A percentile compares a stretch with the other conserved stretches of the same genome.
These are phyloP conservation scores for Mactromeris polynyma DNA, from an alignment of 2,888 invertebrate species.

Conservation along the genomic window DNA sequence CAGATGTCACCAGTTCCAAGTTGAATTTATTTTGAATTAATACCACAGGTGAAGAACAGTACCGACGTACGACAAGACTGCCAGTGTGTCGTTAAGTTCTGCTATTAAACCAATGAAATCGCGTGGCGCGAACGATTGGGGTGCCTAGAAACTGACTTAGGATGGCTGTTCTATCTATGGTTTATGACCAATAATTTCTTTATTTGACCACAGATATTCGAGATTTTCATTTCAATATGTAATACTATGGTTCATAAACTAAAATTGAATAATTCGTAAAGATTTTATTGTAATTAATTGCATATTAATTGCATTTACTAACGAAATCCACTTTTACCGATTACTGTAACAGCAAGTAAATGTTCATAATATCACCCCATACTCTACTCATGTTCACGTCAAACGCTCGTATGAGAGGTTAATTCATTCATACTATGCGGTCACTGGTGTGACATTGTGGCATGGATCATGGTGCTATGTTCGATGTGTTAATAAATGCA, in stretches of 20 bases:
- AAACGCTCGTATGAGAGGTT: constrained; percentile 21
- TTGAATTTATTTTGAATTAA: constrained; percentile 4
- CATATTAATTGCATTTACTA: not conserved
- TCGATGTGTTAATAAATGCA: no score
- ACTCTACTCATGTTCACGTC: constrained; percentile 23
- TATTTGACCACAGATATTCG: not conserved
- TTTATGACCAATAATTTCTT: not conserved
- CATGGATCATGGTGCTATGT: no score
- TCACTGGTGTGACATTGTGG: not conserved
- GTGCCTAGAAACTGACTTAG: constrained; percentile 53
- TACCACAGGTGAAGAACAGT: constrained; percentile 28
- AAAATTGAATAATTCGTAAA: not conserved
- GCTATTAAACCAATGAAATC: constrained; percentile 46
- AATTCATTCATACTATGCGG: constrained; percentile 13
- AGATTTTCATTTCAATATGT: not conserved
- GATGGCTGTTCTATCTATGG: constrained; percentile 43
- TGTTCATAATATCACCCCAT: constrained; percentile 45
- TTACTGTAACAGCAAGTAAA: constrained; percentile 26
- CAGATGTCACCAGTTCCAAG: not conserved
- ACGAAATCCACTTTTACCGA: not conserved
- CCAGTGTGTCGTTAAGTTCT: constrained; percentile 36
- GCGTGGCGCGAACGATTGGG: constrained; percentile 54
- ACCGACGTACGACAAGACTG: not conserved
- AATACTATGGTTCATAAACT: not conserved
- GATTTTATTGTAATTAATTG: not conserved